Evolutionary conservation across 1,140 invertebrate genomes (phyloP), one percentile per base, ranked within the genome.

Genomic region (Propsilocerus akamusi): DNA sequence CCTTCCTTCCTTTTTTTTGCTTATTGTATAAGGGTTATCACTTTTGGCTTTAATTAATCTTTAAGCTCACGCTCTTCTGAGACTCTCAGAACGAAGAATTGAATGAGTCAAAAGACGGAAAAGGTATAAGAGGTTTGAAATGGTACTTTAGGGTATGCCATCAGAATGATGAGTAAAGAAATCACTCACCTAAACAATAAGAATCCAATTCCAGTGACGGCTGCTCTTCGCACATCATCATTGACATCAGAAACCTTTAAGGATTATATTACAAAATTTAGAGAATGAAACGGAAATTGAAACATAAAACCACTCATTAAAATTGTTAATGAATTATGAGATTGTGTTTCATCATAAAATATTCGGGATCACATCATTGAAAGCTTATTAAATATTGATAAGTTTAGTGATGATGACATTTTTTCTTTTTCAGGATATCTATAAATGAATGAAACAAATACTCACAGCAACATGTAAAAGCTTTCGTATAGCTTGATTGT

Each of bases 171-270:
- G 7, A 20, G 34, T 17, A 41, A 41, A 41, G 14, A 49, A 30
- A 32, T 32, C 26, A 63, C 67, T 68, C 63, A 80, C 77, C 82
- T 78, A 73, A 95, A 96, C 30, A 97, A 70, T 14, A 99, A 74
- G 63, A 99, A 99, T 56, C 97, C 97, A 48, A 99, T 73, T 24
- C 92, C 90, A 23, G 93, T 98, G 2, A 98, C 95, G 25, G 97
- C 95, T 49, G 95, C 93, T 47, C 97, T 77, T 52, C 97, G 79
- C 4, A 99, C 96, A 69, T 99, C 97, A 65, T 98, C 93, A 62
- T 98, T 98, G 0, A 98, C 95, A 72, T 99, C 97, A 57, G 91
- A 95, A 25, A 87, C 76, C 74, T 78, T 26, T 11, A n/a, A n/a
- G n/a, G n/a, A n/a, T n/a, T n/a, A n/a, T n/a, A n/a, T n/a, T n/a